Evolutionary conservation across 2,797 vertebrate genomes (phyloP).

Genomic region (Astyanax mexicanus): DNA sequence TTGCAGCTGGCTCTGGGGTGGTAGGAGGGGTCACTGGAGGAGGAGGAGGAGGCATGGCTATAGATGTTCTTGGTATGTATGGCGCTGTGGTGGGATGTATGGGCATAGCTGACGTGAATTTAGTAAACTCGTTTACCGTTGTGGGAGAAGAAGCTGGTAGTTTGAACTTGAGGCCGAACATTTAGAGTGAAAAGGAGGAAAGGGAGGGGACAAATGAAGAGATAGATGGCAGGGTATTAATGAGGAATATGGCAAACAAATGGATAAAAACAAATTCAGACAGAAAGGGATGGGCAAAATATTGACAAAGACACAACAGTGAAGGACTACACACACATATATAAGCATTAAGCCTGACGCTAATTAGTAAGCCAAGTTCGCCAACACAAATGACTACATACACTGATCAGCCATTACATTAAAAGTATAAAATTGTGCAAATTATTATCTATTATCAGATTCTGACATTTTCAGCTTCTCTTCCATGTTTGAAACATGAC

Average conservation of each 20-base stretch:
- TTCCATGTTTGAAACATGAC: no score
- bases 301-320: constrained; percentile 24
- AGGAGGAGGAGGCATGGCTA: constrained; percentile 40
- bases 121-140: constrained; percentile 62
- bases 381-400: not conserved
- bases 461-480: no score
- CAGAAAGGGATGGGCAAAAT: constrained; percentile 18
- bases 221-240: constrained; percentile 27
- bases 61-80: constrained; percentile 59
- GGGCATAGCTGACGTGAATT: constrained; percentile 56
- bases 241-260: constrained; percentile 37
- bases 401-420: not conserved
- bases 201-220: constrained; percentile 58
- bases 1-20: constrained; percentile 39
- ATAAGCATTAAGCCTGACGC: no score
- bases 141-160: constrained; percentile 67
- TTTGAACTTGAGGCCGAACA: constrained; percentile 74
- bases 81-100: constrained; percentile 47
- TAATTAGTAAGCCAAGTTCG: not conserved
- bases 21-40: constrained; percentile 50
- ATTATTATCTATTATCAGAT: no score
- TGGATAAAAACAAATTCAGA: constrained; percentile 32
- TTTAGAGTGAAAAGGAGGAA: constrained; percentile 62
- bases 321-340: not conserved
- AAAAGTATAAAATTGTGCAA: no score